phyloP scores from a whole-genome alignment of 2,113 vertebrate species.

The Elgaria multicarinata region DNA sequence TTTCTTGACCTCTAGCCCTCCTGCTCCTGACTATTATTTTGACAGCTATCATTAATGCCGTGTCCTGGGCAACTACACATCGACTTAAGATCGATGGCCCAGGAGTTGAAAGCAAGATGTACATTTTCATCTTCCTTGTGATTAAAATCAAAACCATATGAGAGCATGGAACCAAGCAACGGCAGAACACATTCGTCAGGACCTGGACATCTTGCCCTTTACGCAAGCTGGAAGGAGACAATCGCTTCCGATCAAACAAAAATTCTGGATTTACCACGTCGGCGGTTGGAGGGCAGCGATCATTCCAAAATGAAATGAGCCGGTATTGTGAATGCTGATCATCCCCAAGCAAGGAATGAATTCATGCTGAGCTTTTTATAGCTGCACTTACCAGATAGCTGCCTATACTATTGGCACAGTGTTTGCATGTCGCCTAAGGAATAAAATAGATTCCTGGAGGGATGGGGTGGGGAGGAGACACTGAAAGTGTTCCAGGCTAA shows the following conservation, averaged over 20 bases:
- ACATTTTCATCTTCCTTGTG: conserved; percentile 82
- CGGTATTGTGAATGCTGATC: not conserved
- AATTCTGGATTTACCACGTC: not conserved
- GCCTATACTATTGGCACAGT: not conserved
- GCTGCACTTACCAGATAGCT: not conserved
- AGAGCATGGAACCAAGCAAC: conserved; percentile 69
- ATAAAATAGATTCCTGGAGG: not conserved
- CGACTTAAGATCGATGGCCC: conserved; percentile 82
- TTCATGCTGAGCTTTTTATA: not conserved
- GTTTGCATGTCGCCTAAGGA: no score
- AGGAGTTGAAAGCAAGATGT: conserved; percentile 76
- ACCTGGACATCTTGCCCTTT: not conserved
- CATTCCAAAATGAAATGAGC: not conserved
- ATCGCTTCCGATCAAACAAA: conserved; percentile 54
- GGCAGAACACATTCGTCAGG: conserved; percentile 53
- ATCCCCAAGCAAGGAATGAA: not conserved
- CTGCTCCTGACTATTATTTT: conserved; percentile 80
- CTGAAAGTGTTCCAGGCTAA: not conserved
- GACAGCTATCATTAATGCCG: conserved; percentile 80
- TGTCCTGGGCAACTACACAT: conserved; percentile 77
- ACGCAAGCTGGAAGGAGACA: conserved; percentile 9
- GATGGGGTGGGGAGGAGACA: not conserved
- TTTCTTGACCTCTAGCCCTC: conserved; percentile 84
- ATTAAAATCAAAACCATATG: conserved; percentile 86
- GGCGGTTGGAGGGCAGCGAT: no score